phyloP scores from a whole-genome alignment of 2,888 invertebrate genomes.

The Argyra leucocephala region DNA sequence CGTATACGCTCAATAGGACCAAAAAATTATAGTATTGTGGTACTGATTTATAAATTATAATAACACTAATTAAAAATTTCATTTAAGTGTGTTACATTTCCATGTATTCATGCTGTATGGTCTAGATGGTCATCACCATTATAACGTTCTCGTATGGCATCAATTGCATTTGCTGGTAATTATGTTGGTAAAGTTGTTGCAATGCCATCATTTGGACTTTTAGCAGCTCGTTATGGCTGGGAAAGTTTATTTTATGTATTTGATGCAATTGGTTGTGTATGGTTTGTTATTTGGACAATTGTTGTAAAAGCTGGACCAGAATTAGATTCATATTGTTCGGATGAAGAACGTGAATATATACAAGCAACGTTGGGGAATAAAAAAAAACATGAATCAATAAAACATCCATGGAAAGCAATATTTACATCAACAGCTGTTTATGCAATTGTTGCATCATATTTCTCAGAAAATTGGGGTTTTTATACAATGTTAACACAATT shows the following conservation, averaged over 20 bases:
- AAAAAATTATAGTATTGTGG: slow-evolving; percentile 8
- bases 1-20: too few species aligned
- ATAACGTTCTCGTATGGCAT: slow-evolving; percentile 68
- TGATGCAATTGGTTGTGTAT: slow-evolving; percentile 58
- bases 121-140: slow-evolving; percentile 71
- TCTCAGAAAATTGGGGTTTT: slow-evolving; percentile 85
- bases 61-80: too few species aligned
- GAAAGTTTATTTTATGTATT: slow-evolving; percentile 74
- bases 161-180: slow-evolving; percentile 76
- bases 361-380: slow-evolving; percentile 48
- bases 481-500: slow-evolving; percentile 74
- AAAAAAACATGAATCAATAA: slow-evolving; percentile 45
- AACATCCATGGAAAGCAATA: slow-evolving; percentile 69
- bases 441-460: slow-evolving; percentile 75
- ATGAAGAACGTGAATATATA: slow-evolving; percentile 66
- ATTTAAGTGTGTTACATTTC: slow-evolving; percentile 40
- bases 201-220: slow-evolving; percentile 65
- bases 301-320: slow-evolving; percentile 66
- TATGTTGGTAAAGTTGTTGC: slow-evolving; percentile 77
- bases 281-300: slow-evolving; percentile 62
- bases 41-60: slow-evolving; percentile 7
- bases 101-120: slow-evolving; percentile 70
- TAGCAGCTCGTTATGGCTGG: slow-evolving; percentile 70
- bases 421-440: slow-evolving; percentile 68
- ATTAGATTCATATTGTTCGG: slow-evolving; percentile 60